A percentile compares a stretch with the other conserved stretches of the same genome.
Conservation (phyloP, 2,888 invertebrate genomes). For the Alcis repandata region DNA sequence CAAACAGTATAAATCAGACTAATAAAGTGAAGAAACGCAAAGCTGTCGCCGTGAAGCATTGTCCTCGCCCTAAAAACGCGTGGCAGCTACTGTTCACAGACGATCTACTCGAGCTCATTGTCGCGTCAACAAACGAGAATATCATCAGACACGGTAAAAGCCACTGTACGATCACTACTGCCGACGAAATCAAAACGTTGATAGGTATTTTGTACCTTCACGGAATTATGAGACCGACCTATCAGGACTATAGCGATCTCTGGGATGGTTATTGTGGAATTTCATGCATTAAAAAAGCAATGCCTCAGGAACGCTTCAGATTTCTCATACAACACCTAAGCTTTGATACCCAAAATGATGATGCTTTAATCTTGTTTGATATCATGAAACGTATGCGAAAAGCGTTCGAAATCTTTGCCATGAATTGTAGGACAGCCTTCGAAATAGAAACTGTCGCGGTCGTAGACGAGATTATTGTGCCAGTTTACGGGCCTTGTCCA, state of each 20-base stretch:
- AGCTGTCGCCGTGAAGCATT: conserved; percentile 53
- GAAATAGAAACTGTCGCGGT: conserved; percentile 68
- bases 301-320: conserved; percentile 74
- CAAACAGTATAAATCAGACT: conserved; percentile 49
- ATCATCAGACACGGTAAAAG: conserved; percentile 60
- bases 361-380: conserved; percentile 67
- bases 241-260: conserved; percentile 72
- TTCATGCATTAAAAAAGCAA: conserved; percentile 66
- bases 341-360: conserved; percentile 67
- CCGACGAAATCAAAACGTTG: conserved; percentile 73
- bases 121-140: conserved; percentile 74
- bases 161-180: conserved; percentile 56
- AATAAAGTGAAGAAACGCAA: conserved; percentile 63
- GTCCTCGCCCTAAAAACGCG: conserved; percentile 67
- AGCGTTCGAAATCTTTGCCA: conserved; percentile 79
- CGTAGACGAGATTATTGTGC: conserved; percentile 78
- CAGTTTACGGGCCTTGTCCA: conserved; percentile 78
- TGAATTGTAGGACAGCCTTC: conserved; percentile 75
- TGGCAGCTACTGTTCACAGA: conserved; percentile 78
- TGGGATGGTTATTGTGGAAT: conserved; percentile 74
- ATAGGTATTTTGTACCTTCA: conserved; percentile 79
- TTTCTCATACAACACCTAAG: conserved; percentile 72
- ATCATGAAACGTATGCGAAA: conserved; percentile 76
- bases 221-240: conserved; percentile 77
- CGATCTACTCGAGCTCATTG: conserved; percentile 76